These are phyloP conservation scores for Bombus ignitus DNA, from an alignment of 1,140 invertebrate species.

Conservation along the genomic window DNA sequence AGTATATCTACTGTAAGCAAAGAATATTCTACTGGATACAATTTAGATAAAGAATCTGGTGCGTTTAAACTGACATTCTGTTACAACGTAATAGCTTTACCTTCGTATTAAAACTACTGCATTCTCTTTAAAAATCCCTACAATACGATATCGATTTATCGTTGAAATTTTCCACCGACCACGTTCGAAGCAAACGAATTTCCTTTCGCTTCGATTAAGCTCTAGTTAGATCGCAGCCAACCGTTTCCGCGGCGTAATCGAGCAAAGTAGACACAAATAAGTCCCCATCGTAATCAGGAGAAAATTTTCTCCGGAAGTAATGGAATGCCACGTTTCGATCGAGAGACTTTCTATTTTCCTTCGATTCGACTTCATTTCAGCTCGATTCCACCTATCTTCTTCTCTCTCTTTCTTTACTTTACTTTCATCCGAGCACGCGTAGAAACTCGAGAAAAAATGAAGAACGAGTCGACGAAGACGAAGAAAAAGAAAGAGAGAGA, in stretches of 20 bases:
- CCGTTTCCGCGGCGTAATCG: constrained; percentile 12
- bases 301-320: constrained; percentile 11
- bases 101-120: too few relatives aligned
- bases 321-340: constrained; percentile 6
- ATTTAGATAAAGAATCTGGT: too few relatives aligned
- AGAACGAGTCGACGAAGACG: not conserved
- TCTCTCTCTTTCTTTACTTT: not conserved
- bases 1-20: too few relatives aligned
- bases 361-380: constrained; percentile 14
- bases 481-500: not conserved
- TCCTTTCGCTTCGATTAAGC: constrained; percentile 23
- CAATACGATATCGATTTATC: not conserved
- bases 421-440: not conserved
- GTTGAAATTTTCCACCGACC: not conserved
- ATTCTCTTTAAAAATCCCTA: not conserved
- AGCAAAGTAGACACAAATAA: not conserved
- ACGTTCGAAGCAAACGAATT: not conserved
- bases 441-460: constrained; percentile 7
- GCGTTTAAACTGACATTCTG: too few relatives aligned
- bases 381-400: not conserved
- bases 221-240: not conserved
- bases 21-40: too few relatives aligned
- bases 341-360: constrained; percentile 24
- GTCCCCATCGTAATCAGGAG: not conserved
- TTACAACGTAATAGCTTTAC: too few relatives aligned